Conservation (phyloP, 2,797 vertebrate genomes). For the Cryptoblepharus egeriae region DNA sequence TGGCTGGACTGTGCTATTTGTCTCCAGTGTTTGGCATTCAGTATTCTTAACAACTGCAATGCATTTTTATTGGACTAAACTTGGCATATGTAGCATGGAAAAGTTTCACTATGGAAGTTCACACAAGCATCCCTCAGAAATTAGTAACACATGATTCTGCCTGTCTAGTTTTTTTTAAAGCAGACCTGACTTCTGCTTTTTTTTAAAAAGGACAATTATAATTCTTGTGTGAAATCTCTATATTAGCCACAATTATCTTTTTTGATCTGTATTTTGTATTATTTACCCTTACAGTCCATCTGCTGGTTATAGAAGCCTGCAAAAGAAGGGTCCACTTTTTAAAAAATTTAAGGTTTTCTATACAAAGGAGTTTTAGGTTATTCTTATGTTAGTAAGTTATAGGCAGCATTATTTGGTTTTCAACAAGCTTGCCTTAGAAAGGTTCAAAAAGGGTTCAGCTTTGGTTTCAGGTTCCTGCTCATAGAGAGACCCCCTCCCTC, state of each 20-base stretch:
- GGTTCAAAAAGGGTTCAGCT: no score
- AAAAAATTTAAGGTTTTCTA: not conserved
- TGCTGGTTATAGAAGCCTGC: no score
- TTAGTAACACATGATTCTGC: constrained; percentile 72
- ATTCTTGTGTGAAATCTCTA: not conserved
- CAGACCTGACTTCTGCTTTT: not conserved
- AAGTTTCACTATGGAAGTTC: constrained; percentile 75
- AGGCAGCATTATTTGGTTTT: not conserved
- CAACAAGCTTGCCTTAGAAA: no score
- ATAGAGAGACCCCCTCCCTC: no score
- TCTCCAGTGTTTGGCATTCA: constrained; percentile 56
- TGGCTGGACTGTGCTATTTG: constrained; percentile 25
- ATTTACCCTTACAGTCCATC: constrained; percentile 2
- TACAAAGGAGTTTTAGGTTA: not conserved
- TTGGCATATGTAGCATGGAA: constrained; percentile 68
- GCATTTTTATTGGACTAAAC: constrained; percentile 68
- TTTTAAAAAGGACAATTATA: constrained; percentile 14
- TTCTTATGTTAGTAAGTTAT: not conserved
- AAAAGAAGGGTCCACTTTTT: not conserved
- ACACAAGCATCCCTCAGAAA: constrained; percentile 76
- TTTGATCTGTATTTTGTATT: constrained; percentile 32
- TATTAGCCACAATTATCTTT: constrained; percentile 20
- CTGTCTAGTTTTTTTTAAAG: constrained; percentile 56
- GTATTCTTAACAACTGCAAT: constrained; percentile 64
- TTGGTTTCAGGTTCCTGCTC: no score